Conservation (phyloP, 2,113 vertebrate genomes). For the Cottus gobio region DNA sequence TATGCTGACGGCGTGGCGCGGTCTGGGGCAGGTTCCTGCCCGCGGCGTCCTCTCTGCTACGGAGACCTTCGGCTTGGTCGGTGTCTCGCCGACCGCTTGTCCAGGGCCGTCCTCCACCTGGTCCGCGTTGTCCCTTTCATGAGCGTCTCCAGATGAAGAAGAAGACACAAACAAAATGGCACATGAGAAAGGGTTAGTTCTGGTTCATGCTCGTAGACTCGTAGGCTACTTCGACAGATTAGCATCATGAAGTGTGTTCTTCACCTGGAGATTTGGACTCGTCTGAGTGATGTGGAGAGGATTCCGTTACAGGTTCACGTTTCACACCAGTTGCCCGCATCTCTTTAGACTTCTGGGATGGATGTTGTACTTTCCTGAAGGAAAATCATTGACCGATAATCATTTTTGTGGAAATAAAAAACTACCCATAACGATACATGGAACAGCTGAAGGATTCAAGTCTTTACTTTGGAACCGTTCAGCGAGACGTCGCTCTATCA, state of each 20-base stretch:
- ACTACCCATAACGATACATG: neutral
- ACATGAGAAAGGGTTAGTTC: neutral
- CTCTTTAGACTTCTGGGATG: constrained; percentile 86
- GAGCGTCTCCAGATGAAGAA: constrained; percentile 74
- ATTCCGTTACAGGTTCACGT: constrained; percentile 78
- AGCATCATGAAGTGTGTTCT: neutral
- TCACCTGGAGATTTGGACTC: constrained; percentile 58
- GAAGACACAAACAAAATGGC: neutral
- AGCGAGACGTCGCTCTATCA: neutral
- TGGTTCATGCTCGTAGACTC: neutral
- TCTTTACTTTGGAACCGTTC: neutral
- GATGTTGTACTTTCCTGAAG: constrained; percentile 86
- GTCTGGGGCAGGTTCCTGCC: constrained; percentile 79
- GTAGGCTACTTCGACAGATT: too few species aligned
- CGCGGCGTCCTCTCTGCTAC: constrained; percentile 63
- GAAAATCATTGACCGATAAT: neutral
- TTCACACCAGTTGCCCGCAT: constrained; percentile 84
- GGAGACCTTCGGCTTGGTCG: constrained; percentile 68
- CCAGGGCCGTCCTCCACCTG: constrained; percentile 79
- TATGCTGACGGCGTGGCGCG: constrained; percentile 74
- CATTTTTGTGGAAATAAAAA: neutral
- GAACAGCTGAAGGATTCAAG: neutral
- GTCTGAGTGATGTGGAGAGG: constrained; percentile 22
- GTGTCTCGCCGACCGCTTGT: constrained; percentile 71
- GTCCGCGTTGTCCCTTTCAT: constrained; percentile 83